A percentile compares a stretch with the other conserved stretches of the same genome.
Evolutionary conservation across 2,113 vertebrate species (phyloP).

Genomic region (Lepus americanus): DNA sequence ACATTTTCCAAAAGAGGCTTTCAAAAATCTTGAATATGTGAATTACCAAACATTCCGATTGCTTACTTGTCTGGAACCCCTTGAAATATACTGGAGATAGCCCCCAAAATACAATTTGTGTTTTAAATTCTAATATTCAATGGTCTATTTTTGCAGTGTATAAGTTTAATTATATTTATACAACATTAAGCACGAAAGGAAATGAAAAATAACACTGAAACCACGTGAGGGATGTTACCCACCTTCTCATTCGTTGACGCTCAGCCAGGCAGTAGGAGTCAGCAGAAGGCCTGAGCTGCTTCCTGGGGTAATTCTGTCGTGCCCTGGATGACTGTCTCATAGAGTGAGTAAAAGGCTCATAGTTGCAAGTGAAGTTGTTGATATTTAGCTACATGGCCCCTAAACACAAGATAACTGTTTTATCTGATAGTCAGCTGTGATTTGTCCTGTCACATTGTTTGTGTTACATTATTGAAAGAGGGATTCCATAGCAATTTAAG

Average conservation of each 20-base stretch:
- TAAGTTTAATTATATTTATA: background rate
- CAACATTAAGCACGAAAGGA: background rate
- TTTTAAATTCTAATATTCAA: conserved; percentile 46
- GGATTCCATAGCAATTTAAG: background rate
- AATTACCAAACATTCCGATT: conserved; percentile 12
- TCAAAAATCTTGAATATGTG: background rate
- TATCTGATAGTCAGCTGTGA: background rate
- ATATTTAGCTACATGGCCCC: background rate
- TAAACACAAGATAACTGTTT: background rate
- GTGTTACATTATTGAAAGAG: background rate
- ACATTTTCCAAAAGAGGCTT: background rate
- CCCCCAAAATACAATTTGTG: background rate
- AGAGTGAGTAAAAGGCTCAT: background rate
- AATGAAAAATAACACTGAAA: background rate
- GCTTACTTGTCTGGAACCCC: background rate
- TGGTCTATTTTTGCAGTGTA: background rate
- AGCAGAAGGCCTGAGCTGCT: too few relatives aligned
- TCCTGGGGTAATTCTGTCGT: background rate
- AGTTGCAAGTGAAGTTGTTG: background rate
- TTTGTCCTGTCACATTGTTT: background rate
- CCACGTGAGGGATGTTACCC: background rate
- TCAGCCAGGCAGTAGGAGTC: background rate
- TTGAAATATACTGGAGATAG: background rate
- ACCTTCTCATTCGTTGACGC: background rate
- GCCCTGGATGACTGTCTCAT: background rate